phyloP scores from a whole-genome alignment of 2,113 vertebrate genomes.

The Agapornis roseicollis region DNA sequence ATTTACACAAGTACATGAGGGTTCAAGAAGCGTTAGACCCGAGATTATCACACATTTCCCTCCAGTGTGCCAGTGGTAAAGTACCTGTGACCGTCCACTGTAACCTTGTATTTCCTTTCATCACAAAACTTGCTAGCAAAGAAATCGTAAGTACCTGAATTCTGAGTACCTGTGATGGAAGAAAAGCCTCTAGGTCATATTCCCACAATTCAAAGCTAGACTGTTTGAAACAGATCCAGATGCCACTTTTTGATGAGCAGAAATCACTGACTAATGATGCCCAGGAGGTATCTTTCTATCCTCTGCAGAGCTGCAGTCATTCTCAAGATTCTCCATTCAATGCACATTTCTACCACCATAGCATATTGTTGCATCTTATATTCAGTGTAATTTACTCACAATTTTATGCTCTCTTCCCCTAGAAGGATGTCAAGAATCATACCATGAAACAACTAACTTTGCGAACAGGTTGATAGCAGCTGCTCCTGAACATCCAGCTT shows the following conservation, averaged over 20 bases:
- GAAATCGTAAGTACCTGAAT: neutral
- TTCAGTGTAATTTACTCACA: neutral
- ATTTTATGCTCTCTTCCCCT: neutral
- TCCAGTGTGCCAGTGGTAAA: neutral
- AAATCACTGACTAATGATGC: constrained; percentile 37
- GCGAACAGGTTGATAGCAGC: neutral
- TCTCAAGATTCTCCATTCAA: neutral
- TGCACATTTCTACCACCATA: neutral
- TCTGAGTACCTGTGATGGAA: neutral
- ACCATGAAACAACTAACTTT: neutral
- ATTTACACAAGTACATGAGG: neutral
- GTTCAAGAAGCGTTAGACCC: neutral
- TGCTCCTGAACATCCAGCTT: constrained; percentile 38
- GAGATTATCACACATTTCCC: neutral
- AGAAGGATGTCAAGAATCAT: constrained; percentile 5
- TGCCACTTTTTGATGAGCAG: constrained; percentile 23
- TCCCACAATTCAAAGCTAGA: constrained; percentile 18
- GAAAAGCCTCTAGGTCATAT: constrained; percentile 34
- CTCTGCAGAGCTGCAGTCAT: neutral
- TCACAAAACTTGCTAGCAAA: neutral
- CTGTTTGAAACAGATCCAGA: constrained; percentile 21
- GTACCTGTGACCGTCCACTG: neutral
- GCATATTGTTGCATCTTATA: neutral
- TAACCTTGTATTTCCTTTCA: neutral
- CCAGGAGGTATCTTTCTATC: constrained; percentile 29